Evolutionary conservation across 2,113 vertebrate genomes (phyloP).

Genomic region (Hyla sarda): DNA sequence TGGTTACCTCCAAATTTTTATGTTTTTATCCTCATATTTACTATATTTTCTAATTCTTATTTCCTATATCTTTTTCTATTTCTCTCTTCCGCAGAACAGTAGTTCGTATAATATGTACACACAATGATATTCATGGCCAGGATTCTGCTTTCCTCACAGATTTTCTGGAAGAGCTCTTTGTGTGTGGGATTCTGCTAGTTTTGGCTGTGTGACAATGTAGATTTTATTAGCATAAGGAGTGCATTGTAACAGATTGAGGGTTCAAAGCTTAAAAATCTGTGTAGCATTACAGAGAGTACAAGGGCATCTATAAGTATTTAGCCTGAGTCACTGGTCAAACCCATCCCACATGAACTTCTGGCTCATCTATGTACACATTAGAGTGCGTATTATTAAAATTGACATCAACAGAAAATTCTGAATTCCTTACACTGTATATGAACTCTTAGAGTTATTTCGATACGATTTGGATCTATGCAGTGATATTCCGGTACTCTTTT

Average conservation of each 20-base stretch:
- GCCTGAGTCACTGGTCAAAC: slow-evolving; percentile 7
- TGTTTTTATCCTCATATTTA: neutral
- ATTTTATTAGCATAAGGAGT: slow-evolving; percentile 52
- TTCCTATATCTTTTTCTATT: neutral
- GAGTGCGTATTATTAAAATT: neutral
- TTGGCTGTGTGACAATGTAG: slow-evolving; percentile 49
- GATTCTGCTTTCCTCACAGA: slow-evolving; percentile 34
- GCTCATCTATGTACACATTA: neutral
- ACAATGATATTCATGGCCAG: slow-evolving; percentile 16
- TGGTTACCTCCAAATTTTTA: no score
- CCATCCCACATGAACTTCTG: neutral
- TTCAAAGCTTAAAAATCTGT: slow-evolving; percentile 35
- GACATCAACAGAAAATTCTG: neutral
- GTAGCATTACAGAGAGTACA: slow-evolving; percentile 6
- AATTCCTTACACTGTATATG: neutral
- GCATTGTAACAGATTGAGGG: slow-evolving; percentile 49
- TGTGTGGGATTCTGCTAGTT: slow-evolving; percentile 47
- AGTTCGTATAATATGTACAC: neutral
- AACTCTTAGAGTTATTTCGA: neutral
- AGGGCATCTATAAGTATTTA: neutral
- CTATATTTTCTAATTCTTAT: neutral
- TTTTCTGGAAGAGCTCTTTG: slow-evolving; percentile 29
- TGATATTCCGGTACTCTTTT: no score
- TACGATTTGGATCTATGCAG: neutral
- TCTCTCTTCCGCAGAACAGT: neutral